A percentile compares a stretch with the other conserved stretches of the same genome.
These are phyloP conservation scores for Pterophyllum scalare DNA, from an alignment of 2,113 vertebrate genomes.

Conservation along the genomic window DNA sequence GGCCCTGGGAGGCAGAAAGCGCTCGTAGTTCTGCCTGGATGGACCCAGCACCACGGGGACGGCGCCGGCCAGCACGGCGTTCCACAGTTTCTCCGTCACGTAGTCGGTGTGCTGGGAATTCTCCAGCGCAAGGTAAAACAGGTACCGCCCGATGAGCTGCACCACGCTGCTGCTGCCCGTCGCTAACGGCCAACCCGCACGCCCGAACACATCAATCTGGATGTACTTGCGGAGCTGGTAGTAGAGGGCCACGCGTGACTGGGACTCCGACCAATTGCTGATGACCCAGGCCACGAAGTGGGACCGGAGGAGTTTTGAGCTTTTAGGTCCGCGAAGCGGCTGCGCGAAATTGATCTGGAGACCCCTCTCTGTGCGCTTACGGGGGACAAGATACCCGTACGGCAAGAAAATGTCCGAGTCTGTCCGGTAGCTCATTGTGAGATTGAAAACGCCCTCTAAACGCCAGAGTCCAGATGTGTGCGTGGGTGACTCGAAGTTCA, in stretches of 20 bases:
- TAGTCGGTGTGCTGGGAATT: slow-evolving; percentile 94
- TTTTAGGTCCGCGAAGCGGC: not conserved
- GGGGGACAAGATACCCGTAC: slow-evolving; percentile 85
- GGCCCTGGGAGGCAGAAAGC: slow-evolving; percentile 86
- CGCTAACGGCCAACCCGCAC: slow-evolving; percentile 68
- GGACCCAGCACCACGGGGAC: slow-evolving; percentile 92
- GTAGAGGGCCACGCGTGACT: slow-evolving; percentile 88
- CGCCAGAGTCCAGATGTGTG: slow-evolving; percentile 78
- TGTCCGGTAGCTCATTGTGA: slow-evolving; percentile 88
- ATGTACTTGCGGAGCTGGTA: slow-evolving; percentile 81
- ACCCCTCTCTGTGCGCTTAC: too few species aligned
- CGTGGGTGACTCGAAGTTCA: slow-evolving; percentile 93
- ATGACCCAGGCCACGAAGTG: slow-evolving; percentile 91
- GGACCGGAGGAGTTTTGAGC: slow-evolving; percentile 70
- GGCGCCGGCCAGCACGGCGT: slow-evolving; percentile 84
- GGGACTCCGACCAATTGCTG: slow-evolving; percentile 90
- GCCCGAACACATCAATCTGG: slow-evolving; percentile 87
- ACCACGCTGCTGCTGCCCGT: slow-evolving; percentile 64
- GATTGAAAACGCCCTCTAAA: slow-evolving; percentile 85
- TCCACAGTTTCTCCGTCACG: slow-evolving; percentile 97
- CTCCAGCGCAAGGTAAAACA: slow-evolving; percentile 95
- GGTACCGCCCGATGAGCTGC: slow-evolving; percentile 83
- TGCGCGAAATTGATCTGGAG: not conserved
- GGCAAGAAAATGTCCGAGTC: slow-evolving; percentile 92
- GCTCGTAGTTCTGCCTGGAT: slow-evolving; percentile 89